Base-by-base conservation (phyloP, 1,140 invertebrate species). In the Carposina sasakii region DNA sequence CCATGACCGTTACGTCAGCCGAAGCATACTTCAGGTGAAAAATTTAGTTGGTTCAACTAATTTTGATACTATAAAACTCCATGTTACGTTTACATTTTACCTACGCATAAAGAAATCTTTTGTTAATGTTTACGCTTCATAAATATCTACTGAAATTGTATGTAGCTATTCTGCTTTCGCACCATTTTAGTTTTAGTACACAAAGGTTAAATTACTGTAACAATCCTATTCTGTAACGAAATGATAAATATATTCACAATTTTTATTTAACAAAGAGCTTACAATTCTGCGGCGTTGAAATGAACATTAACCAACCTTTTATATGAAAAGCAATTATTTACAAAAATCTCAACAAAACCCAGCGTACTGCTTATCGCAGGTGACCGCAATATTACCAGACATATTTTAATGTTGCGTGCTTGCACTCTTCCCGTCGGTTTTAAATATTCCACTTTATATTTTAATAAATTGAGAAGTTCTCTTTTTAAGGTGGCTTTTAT, bases 1-100 rank as follows among this genome's bases (percentile, higher is more conserved):
- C 73, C 76, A 76, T 76, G 71, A 74, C 71, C 63, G 63, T 79
- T 76, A 78, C 69, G 67, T 81, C 74, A 81, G 61, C 64, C 60
- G 63, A 67, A 76, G 75, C 63, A 68, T 71, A 72, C 58, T 75
- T 75, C 73, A 81, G 71, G 71, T 76, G 67, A 71, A 76, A 67
- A 69, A 60, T 77, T 50, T 72, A 70, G 47, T 16, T 22, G 43
- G 62, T 20, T 20, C 34, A 31, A 20, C 42, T 26, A 41, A 51
- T 69, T 63, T 75, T 76, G 73, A 71, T 69, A 40, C 36, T 61
- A n/a, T n/a, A n/a, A n/a, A n/a, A n/a, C n/a, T n/a, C n/a, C n/a
- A n/a, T n/a, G n/a, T n/a, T n/a, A n/a, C n/a, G n/a, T n/a, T n/a
- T n/a, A n/a, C n/a, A n/a, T n/a, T n/a, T n/a, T n/a, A n/a, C n/a